Evolutionary conservation across 2,113 vertebrate species (phyloP), one percentile per base, ranked within the genome.

Genomic region (Pagrus major): DNA sequence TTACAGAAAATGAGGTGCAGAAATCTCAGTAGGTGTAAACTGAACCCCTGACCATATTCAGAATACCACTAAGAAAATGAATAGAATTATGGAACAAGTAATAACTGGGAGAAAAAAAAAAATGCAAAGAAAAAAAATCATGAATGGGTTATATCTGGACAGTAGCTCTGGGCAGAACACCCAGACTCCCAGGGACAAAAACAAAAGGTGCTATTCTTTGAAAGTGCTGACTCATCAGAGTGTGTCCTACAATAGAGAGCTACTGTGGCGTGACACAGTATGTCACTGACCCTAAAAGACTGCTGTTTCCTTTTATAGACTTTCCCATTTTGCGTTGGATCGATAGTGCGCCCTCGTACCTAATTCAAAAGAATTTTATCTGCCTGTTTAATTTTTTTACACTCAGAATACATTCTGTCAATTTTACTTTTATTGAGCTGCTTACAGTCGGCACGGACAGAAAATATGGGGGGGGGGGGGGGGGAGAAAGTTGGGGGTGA

Each of bases 161-260:
- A 23, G 65, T 68, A 51, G 72, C 67, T 88, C 76, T 68, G 68
- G 68, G 47, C 83, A 86, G 52, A 86, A 74, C 71, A 84, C 29
- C 73, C 77, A 78, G 49, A 81, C 61, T 86, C 72, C 54, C 73
- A 33, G 80, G 41, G 71, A 71, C 84, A 84, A 90, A 92, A 88
- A 94, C 92, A 93, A 93, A 93, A 92, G 83, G 83, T 91, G 85
- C 80, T 86, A 77, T 91, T 91, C 81, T 84, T 54, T 20, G 4
- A 89, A 87, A 93, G 41, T 58, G 91, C 90, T 80, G 85, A 92
- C 68, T 85, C 88, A 83, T 79, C 83, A 66, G 69, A 80, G 52
- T 74, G 67, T 11, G 61, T 63, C 72, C 56, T 73, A 91, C 92
- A 93, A 93, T 85, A 60, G 86, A 65, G 71, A 87, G 68, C 68